Conservation (phyloP, 2,113 vertebrate species). For the Trogon surrucura region DNA sequence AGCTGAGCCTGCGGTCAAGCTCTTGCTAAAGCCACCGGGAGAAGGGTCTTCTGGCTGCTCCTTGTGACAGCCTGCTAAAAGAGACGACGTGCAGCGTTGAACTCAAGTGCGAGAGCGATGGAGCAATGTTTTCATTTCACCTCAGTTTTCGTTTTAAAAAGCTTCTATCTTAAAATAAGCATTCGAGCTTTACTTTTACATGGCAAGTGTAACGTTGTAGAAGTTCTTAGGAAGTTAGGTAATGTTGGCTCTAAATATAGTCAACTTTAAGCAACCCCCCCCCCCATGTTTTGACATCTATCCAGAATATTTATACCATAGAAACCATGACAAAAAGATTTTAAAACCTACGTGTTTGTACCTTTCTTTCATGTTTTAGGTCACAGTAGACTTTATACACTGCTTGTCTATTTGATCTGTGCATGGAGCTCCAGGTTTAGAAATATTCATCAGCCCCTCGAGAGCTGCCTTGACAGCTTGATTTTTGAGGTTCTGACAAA, state of each 20-base stretch:
- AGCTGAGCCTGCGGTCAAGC: not conserved
- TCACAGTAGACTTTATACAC: not conserved
- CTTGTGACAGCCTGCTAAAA: not conserved
- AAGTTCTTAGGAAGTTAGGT: not conserved
- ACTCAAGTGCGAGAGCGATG: not conserved
- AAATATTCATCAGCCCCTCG: not conserved
- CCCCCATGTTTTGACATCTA: not conserved
- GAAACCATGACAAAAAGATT: not conserved
- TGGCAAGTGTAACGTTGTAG: not conserved
- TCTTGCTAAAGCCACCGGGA: not conserved
- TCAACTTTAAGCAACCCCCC: not conserved
- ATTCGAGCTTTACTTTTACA: not conserved
- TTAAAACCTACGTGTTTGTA: not conserved
- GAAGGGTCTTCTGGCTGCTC: not conserved
- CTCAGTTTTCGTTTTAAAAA: not conserved
- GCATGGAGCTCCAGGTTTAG: not conserved
- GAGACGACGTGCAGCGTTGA: accelerated
- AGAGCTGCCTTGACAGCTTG: not conserved
- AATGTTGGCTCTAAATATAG: not conserved
- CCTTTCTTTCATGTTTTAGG: not conserved
- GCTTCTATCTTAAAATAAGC: not conserved
- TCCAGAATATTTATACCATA: not conserved
- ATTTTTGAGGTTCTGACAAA: not conserved
- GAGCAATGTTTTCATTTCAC: not conserved
- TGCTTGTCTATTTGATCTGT: not conserved